These are phyloP conservation scores for Galeopterus variegatus DNA, from an alignment of 2,113 vertebrate genomes.

Conservation along the genomic window DNA sequence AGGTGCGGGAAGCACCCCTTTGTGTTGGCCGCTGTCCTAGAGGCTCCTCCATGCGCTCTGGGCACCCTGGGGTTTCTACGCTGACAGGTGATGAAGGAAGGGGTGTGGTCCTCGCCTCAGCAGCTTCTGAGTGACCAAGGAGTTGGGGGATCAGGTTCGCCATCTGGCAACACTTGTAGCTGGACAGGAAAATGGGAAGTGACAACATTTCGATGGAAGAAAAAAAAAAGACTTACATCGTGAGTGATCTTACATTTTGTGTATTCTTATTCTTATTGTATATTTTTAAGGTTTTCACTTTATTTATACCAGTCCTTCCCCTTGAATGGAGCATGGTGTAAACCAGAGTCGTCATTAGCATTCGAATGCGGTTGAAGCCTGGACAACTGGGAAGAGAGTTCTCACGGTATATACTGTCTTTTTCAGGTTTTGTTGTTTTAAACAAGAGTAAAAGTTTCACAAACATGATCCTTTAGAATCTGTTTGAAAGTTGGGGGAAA, in stretches of 20 bases:
- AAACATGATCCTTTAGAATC: background rate
- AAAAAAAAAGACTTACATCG: background rate
- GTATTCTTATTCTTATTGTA: slow-evolving; percentile 41
- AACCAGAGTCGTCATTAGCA: slow-evolving; percentile 88
- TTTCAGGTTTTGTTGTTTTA: background rate
- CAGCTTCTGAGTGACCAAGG: background rate
- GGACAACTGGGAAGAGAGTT: slow-evolving; percentile 91
- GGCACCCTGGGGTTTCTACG: no score
- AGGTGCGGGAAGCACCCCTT: background rate
- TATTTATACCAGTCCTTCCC: slow-evolving; percentile 85
- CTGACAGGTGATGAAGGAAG: background rate
- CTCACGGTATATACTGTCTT: slow-evolving; percentile 90
- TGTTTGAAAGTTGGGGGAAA: background rate
- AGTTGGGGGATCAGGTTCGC: background rate
- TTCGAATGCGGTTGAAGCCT: slow-evolving; percentile 90
- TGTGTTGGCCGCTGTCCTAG: no score
- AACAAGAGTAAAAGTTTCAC: background rate
- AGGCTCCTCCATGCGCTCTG: no score
- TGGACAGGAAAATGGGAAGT: background rate
- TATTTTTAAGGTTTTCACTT: slow-evolving; percentile 89
- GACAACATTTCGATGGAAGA: background rate
- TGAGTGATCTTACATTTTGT: background rate
- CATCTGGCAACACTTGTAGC: no score
- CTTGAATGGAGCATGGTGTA: slow-evolving; percentile 91
- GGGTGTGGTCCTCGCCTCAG: background rate